Evolutionary conservation across 2,113 vertebrate species (phyloP).

Genomic region (Capricornis sumatraensis): DNA sequence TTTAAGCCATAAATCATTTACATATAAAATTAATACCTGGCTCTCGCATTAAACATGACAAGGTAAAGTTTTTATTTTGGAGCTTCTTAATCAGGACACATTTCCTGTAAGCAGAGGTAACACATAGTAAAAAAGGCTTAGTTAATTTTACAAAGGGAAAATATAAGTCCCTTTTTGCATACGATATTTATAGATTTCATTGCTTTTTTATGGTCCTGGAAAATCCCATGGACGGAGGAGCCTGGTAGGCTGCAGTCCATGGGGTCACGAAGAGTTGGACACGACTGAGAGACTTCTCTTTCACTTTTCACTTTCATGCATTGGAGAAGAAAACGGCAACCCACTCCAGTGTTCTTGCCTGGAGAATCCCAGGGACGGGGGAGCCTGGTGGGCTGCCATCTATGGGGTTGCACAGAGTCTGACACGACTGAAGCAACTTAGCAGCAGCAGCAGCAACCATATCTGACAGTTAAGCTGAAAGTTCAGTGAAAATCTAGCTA

Average conservation of each 20-base stretch:
- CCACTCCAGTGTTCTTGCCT: too few species aligned
- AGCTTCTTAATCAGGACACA: neutral
- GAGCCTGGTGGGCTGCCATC: too few species aligned
- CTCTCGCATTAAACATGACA: neutral
- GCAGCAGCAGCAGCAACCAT: neutral
- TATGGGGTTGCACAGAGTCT: too few species aligned
- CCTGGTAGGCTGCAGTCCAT: too few species aligned
- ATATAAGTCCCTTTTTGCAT: neutral
- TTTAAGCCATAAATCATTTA: neutral
- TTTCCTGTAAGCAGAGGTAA: neutral
- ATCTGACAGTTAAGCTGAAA: neutral
- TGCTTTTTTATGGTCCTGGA: neutral
- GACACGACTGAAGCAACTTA: too few species aligned
- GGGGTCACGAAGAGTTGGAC: too few species aligned
- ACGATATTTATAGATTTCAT: neutral
- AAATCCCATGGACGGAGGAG: too few species aligned
- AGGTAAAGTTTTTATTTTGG: neutral
- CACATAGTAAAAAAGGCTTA: neutral
- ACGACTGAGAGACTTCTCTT: too few species aligned
- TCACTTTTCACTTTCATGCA: too few species aligned
- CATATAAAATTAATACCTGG: neutral
- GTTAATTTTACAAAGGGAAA: neutral
- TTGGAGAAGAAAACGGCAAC: too few species aligned
- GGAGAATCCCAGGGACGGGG: too few species aligned
- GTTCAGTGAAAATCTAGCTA: neutral